phyloP scores from a whole-genome alignment of 2,888 invertebrate genomes.

The Andrena dorsata region DNA sequence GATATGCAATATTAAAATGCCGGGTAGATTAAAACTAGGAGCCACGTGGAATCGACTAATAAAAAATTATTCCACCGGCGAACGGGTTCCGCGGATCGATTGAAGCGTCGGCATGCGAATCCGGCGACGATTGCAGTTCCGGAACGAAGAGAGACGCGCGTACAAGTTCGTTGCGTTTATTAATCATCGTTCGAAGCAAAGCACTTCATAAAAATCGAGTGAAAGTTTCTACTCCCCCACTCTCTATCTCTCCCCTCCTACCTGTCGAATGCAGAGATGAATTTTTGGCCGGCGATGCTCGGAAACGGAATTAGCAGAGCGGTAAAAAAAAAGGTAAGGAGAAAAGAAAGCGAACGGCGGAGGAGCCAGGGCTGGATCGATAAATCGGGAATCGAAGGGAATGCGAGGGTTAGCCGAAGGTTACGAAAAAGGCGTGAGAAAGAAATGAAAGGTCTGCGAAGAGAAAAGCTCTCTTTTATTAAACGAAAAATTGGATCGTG shows the following conservation, averaged over 20 bases:
- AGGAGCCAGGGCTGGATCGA: constrained; percentile 23
- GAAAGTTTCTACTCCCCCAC: neutral
- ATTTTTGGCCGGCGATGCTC: neutral
- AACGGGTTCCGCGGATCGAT: constrained; percentile 13
- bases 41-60: constrained; percentile 46
- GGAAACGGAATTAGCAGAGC: constrained; percentile 19
- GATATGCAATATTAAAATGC: constrained; percentile 76
- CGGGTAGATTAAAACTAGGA: constrained; percentile 71
- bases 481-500: constrained; percentile 83
- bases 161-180: neutral
- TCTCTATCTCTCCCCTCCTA: no score
- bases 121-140: constrained; percentile 5
- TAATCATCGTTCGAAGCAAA: neutral
- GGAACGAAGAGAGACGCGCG: neutral
- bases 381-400: constrained; percentile 49
- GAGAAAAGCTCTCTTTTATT: constrained; percentile 82
- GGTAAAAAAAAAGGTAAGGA: neutral
- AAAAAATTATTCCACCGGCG: constrained; percentile 55
- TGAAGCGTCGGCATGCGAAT: constrained; percentile 3
- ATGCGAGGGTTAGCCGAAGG: constrained; percentile 47
- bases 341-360: neutral
- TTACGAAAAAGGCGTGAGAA: constrained; percentile 57
- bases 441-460: constrained; percentile 59
- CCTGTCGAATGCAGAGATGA: neutral
- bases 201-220: neutral